phyloP scores from a whole-genome alignment of 2,888 invertebrate species.

The Limnephilus marmoratus region DNA sequence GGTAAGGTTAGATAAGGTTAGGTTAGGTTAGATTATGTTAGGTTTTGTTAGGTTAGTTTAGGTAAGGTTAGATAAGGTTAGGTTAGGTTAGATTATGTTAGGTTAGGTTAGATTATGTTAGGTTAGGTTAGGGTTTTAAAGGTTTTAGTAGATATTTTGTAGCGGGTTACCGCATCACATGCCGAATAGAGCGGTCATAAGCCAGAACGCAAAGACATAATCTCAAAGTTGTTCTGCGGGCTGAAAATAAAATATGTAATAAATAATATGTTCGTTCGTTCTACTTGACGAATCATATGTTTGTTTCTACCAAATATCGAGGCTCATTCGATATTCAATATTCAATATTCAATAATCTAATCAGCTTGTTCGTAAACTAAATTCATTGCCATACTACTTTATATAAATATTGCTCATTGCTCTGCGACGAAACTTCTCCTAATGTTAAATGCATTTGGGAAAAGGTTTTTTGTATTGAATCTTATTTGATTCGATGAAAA shows the following conservation, averaged over 20 bases:
- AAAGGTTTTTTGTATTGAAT: not conserved
- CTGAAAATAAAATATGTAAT: not conserved
- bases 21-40: too few relatives aligned
- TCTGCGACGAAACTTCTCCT: not conserved
- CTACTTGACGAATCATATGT: not conserved
- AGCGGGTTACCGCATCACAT: not conserved
- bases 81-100: too few relatives aligned
- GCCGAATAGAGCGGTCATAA: not conserved
- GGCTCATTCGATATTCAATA: not conserved
- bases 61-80: too few relatives aligned
- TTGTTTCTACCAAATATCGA: not conserved
- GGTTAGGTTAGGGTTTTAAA: too few relatives aligned
- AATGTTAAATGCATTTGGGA: not conserved
- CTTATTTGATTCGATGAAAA: not conserved
- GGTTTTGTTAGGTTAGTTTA: too few relatives aligned
- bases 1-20: too few relatives aligned
- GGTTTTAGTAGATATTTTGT: too few relatives aligned
- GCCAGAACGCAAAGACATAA: not conserved
- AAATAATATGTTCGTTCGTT: too few relatives aligned
- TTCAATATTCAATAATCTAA: too few relatives aligned
- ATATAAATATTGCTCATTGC: not conserved
- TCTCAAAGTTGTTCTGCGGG: not conserved
- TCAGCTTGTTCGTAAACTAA: too few relatives aligned
- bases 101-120: too few relatives aligned
- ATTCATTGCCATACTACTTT: not conserved